Evolutionary conservation across 2,888 invertebrate species (phyloP), one percentile per base, ranked within the genome.

Genomic region (Salpingus planirostris): DNA sequence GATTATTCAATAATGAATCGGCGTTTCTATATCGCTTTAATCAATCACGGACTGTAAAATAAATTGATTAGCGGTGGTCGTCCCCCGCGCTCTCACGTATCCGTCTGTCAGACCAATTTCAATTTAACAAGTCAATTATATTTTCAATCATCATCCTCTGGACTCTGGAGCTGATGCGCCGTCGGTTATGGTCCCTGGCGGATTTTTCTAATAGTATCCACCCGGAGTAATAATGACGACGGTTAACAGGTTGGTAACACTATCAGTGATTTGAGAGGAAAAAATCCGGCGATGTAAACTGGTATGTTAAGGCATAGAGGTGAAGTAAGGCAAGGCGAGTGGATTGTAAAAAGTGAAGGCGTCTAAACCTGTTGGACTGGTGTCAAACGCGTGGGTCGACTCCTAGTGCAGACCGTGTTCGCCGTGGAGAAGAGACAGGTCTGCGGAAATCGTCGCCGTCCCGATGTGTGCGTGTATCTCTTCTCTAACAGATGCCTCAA

Each of bases 281-380:
- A 38, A 34, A 27, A 29, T n/a, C 29, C 24, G 12, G 18, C 29
- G 29, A 31, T 13, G 33, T 38, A 34, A 34, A 38, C 38, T 31
- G 38, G 38, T 38, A 38, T 38, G 33, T 31, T 29, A 31, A 35
- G 31, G 29, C 31, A 36, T 39, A 38, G n/a, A n/a, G 37, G 32
- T 38, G 44, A 46, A 34, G 40, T 42, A 40, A 36, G 40, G 39
- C 40, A 42, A 38, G 47, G 44, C 41, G 39, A 46, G 50, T 31
- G 34, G 22, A 35, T 31, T 29, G 56, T 60, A 65, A 64, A 63
- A 64, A 62, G 62, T 61, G 64, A 63, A 65, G 65, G 64, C 63
- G 65, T 64, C 59, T 54, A 65, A 65, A 65, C 65, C 65, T 63
- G 65, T 65, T 62, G 62, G 58, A 64, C 65, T 55, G 60, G 65